These are phyloP conservation scores for Sinelater perroti DNA, from an alignment of 2,888 invertebrate species.

Conservation along the genomic window DNA sequence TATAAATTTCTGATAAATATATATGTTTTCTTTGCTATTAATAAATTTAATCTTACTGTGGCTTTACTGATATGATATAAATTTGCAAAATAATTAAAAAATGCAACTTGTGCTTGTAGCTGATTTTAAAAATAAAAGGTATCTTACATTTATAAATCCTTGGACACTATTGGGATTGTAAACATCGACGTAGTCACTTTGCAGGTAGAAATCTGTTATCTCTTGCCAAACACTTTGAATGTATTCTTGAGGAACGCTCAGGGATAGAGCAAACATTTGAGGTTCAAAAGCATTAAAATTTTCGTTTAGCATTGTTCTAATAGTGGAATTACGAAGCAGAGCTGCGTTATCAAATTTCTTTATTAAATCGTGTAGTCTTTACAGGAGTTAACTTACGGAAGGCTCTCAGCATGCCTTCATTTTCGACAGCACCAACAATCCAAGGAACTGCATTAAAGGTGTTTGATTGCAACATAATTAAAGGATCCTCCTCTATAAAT, in stretches of 20 bases:
- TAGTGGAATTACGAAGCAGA: conserved; percentile 43
- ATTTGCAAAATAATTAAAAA: no score
- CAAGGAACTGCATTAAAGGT: conserved; percentile 61
- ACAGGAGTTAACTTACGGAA: conserved; percentile 57
- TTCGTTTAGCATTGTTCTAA: conserved; percentile 43
- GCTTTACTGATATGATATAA: no score
- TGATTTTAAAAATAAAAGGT: neutral
- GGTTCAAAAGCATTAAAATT: conserved; percentile 48
- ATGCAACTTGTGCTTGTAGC: no score
- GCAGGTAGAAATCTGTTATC: conserved; percentile 48
- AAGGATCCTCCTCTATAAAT: conserved; percentile 61
- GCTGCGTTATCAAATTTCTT: no score
- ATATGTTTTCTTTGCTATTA: no score
- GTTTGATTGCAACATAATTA: conserved; percentile 56
- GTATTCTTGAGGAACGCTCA: conserved; percentile 36
- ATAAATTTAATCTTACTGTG: no score
- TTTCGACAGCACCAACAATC: conserved; percentile 61
- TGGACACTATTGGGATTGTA: conserved; percentile 44
- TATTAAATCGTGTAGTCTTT: conserved; percentile 4
- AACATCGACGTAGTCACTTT: conserved; percentile 41
- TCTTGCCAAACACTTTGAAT: conserved; percentile 18
- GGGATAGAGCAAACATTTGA: conserved; percentile 43
- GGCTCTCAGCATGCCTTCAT: conserved; percentile 64
- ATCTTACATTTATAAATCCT: conserved; percentile 52
- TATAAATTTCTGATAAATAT: no score